A percentile compares a stretch with the other conserved stretches of the same genome.
Evolutionary conservation across 2,888 invertebrate genomes (phyloP).

Genomic region (Chelonus formosanus): DNA sequence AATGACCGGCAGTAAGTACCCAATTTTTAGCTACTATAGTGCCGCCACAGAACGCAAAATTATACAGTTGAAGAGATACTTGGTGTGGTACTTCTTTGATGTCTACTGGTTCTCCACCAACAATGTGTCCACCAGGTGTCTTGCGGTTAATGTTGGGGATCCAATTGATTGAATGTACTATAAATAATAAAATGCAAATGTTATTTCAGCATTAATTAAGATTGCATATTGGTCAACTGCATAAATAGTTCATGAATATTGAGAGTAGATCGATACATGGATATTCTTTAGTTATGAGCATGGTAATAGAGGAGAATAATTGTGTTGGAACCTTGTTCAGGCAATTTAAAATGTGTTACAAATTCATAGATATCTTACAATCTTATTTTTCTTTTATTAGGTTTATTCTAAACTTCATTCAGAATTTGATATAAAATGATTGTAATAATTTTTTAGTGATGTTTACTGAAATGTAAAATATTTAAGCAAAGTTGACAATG

Average conservation of each 20-base stretch:
- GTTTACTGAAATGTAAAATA: neutral
- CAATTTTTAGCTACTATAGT: conserved; percentile 66
- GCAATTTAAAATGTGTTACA: too few relatives aligned
- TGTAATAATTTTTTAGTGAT: neutral
- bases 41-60: conserved; percentile 69
- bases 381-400: too few relatives aligned
- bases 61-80: conserved; percentile 64
- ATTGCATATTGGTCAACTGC: neutral
- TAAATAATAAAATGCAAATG: conserved; percentile 4
- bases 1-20: conserved; percentile 71
- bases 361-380: too few relatives aligned
- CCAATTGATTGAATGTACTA: conserved; percentile 60
- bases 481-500: neutral
- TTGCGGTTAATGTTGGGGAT: conserved; percentile 61
- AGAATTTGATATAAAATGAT: too few relatives aligned
- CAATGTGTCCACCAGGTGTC: conserved; percentile 61
- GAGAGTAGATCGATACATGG: too few relatives aligned
- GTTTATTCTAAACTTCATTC: too few relatives aligned
- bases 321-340: too few relatives aligned
- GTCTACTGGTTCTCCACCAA: conserved; percentile 67
- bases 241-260: too few relatives aligned
- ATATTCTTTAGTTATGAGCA: too few relatives aligned
- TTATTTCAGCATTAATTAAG: neutral
- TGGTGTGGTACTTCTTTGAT: conserved; percentile 67
- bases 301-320: too few relatives aligned